Percentiles rank a stretch among this genome's conserved stretches.
These are phyloP conservation scores for Hiodon alosoides DNA, from an alignment of 2,113 vertebrate genomes.

Conservation along the genomic window DNA sequence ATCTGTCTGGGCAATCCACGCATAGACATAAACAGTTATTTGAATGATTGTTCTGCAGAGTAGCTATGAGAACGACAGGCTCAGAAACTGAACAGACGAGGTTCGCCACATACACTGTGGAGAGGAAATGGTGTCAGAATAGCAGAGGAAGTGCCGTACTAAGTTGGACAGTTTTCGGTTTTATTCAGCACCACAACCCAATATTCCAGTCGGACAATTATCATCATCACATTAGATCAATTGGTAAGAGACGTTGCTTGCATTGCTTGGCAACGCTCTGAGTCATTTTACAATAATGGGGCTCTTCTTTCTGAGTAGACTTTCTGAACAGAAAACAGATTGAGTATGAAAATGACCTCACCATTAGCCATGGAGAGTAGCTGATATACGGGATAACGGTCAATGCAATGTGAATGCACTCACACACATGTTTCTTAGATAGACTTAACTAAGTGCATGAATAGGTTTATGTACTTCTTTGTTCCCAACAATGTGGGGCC, in stretches of 20 bases:
- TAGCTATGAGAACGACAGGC: slow-evolving; percentile 9
- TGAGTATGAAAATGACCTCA: too few relatives aligned
- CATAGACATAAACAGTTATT: slow-evolving; percentile 6
- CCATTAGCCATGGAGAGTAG: too few relatives aligned
- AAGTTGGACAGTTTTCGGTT: neutral
- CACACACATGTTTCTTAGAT: too few relatives aligned
- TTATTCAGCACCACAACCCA: slow-evolving; percentile 20
- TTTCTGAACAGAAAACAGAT: too few relatives aligned
- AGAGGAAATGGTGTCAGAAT: slow-evolving; percentile 12
- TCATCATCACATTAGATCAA: neutral
- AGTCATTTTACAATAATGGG: too few relatives aligned
- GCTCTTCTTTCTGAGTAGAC: too few relatives aligned
- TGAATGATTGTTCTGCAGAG: neutral
- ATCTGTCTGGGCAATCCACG: neutral
- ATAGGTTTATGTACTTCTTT: too few relatives aligned
- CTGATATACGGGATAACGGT: too few relatives aligned
- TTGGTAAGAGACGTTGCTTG: neutral
- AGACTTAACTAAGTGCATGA: too few relatives aligned
- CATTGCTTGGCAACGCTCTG: neutral
- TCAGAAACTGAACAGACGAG: neutral
- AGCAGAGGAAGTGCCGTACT: slow-evolving; percentile 20
- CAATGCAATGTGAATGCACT: too few relatives aligned
- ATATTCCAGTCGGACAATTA: neutral
- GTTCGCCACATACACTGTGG: slow-evolving; percentile 25
- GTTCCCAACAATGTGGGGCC: too few relatives aligned